Evolutionary conservation across 1,140 invertebrate species (phyloP).

Genomic region (Tetranychus cinnabarinus): DNA sequence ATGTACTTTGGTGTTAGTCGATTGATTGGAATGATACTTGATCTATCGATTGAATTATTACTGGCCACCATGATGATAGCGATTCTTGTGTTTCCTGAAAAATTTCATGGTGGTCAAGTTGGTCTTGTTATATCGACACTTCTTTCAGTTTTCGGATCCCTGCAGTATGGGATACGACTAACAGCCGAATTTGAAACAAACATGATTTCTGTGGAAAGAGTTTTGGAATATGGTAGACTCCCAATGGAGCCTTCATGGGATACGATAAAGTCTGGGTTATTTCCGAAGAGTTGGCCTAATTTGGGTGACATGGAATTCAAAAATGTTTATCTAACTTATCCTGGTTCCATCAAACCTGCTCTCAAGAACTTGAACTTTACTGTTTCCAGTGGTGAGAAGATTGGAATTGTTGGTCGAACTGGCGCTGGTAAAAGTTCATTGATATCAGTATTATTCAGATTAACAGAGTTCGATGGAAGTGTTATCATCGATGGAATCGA

Average conservation of each 20-base stretch:
- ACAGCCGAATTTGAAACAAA: conserved; percentile 53
- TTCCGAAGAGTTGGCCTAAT: conserved; percentile 32
- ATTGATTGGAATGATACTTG: conserved; percentile 57
- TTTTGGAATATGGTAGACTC: conserved; percentile 48
- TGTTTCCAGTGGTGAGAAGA: conserved; percentile 27
- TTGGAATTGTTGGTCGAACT: conserved; percentile 60
- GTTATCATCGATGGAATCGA: conserved; percentile 21
- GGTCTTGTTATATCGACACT: conserved; percentile 52
- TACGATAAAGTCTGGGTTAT: conserved; percentile 2
- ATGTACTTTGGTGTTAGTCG: conserved; percentile 45
- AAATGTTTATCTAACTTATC: conserved; percentile 38
- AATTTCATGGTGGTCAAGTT: conserved; percentile 33
- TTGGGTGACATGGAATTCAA: conserved; percentile 38
- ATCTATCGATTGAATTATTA: conserved; percentile 40
- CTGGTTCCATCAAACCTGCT: conserved; percentile 30
- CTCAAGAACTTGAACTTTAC: conserved; percentile 16
- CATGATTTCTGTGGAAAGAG: conserved; percentile 58
- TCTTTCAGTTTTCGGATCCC: conserved; percentile 43
- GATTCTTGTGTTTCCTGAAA: conserved; percentile 1
- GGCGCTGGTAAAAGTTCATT: conserved; percentile 79
- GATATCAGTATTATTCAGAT: conserved; percentile 50
- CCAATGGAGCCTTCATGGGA: conserved; percentile 31
- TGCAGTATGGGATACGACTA: conserved; percentile 58
- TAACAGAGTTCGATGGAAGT: conserved; percentile 38
- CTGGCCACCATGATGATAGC: conserved; percentile 27